Base-by-base conservation (phyloP, 2,113 vertebrate genomes). In the Limnothrissa miodon region DNA sequence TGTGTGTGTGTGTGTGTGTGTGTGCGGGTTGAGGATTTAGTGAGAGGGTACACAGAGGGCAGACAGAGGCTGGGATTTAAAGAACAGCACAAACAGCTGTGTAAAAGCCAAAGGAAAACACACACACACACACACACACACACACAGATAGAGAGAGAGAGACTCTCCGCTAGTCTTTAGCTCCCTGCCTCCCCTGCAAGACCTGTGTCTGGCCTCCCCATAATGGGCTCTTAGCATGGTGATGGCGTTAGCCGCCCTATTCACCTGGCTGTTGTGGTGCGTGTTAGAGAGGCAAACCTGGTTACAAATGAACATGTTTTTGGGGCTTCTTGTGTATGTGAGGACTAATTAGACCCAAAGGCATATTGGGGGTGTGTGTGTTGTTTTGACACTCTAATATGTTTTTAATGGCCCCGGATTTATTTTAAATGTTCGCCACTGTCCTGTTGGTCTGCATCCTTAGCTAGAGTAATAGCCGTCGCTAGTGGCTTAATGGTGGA, bases 11-110 rank as follows among this genome's bases (percentile, higher is more conserved):
- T 42, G 42, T 42, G 42, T 44, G 51, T n/a, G 78, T 5, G 4
- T 17, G 42, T 4, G 42, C 6, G 42, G 42, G 53, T 1, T 62
- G 33, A 36, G 66, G 25, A 74, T 74, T 74, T 74, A 36, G 0
- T 36, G 66, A 36, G 70, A 78, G 79, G 79, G 62, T 45, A 81
- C 45, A 78, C 17, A 11, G 39, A 82, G 44, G 44, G 46, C 81
- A 79, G 21, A 39, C 56, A 39, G 29, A 36, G 8, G 13, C 29
- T 36, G 66, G 17, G 19, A 17, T 70, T 80, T 53, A n/a, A 39
- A 79, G 46, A 39, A 45, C 25, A 23, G 62, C 42, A 48, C 78
- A 33, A 3, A 70, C 5, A 70, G 11, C 29, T 36, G 62, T 0
- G 15, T 17, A 15, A 36, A 33, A 36, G 29, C 25, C 45, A n/a